A percentile compares a stretch with the other conserved stretches of the same genome.
Conservation (phyloP, 2,888 invertebrate species). For the Helleia helle region DNA sequence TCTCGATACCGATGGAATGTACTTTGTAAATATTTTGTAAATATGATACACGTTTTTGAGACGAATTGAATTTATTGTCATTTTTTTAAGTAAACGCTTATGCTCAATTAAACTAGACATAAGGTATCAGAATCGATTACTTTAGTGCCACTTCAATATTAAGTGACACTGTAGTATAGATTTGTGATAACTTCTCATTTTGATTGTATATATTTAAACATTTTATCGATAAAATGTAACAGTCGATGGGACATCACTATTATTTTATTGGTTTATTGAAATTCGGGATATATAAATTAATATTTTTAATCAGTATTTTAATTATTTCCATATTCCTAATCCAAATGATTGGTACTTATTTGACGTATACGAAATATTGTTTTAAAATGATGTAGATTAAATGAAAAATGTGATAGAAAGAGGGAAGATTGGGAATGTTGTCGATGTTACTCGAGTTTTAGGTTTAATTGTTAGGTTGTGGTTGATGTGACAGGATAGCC, state of each 20-base stretch:
- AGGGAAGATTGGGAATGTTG: constrained; percentile 12
- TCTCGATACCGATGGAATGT: constrained; percentile 38
- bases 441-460: constrained; percentile 20
- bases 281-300: constrained; percentile 3
- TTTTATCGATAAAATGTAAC: constrained; percentile 21
- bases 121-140: constrained; percentile 33
- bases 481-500: constrained; percentile 36
- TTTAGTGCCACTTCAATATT: constrained; percentile 19
- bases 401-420: constrained; percentile 58
- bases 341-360: constrained; percentile 45
- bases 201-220: constrained; percentile 25
- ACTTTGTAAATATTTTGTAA: constrained; percentile 69
- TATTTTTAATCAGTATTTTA: constrained; percentile 7
- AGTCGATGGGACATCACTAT: constrained; percentile 18
- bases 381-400: constrained; percentile 38
- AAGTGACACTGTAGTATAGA: constrained; percentile 24
- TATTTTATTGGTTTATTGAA: neutral
- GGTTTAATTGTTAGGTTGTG: constrained; percentile 61
- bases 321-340: constrained; percentile 12
- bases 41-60: constrained; percentile 52
- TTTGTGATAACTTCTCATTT: constrained; percentile 24
- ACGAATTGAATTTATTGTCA: constrained; percentile 46
- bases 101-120: constrained; percentile 67
- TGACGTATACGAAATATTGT: constrained; percentile 63
- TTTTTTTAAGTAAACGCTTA: constrained; percentile 62